A percentile compares a stretch with the other conserved stretches of the same genome.
Evolutionary conservation across 1,140 invertebrate species (phyloP).

Genomic region (Drosophila obscura): DNA sequence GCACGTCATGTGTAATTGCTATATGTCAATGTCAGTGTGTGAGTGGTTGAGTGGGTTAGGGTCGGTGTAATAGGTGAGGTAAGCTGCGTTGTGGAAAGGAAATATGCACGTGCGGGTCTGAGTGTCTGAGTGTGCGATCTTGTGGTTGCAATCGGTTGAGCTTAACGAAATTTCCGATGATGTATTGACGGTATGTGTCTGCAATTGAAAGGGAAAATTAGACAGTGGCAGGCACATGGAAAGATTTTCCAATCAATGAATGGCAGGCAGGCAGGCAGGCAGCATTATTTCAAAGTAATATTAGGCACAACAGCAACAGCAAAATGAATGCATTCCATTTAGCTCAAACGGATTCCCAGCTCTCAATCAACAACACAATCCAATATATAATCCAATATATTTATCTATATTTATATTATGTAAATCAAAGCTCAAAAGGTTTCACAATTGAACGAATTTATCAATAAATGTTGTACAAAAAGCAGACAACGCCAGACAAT

Average conservation of each 20-base stretch:
- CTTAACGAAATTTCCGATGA: constrained; percentile 35
- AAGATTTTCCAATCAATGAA: constrained; percentile 19
- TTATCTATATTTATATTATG: too few relatives aligned
- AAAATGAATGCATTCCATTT: too few relatives aligned
- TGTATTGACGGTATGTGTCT: constrained; percentile 32
- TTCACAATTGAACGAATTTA: too few relatives aligned
- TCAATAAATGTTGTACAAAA: too few relatives aligned
- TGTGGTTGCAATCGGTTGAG: constrained; percentile 38
- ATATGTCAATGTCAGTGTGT: constrained; percentile 73
- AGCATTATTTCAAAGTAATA: too few relatives aligned
- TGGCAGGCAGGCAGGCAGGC: too few relatives aligned
- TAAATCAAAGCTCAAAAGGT: too few relatives aligned
- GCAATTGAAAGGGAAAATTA: constrained; percentile 2
- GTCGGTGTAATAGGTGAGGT: neutral
- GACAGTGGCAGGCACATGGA: constrained; percentile 3
- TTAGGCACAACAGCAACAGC: too few relatives aligned
- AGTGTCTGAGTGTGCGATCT: constrained; percentile 25
- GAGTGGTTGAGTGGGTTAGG: constrained; percentile 20
- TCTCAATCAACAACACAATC: too few relatives aligned
- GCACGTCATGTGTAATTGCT: constrained; percentile 74
- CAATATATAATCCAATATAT: too few relatives aligned
- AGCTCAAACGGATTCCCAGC: too few relatives aligned
- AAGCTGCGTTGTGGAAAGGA: too few relatives aligned
- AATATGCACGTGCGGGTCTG: constrained; percentile 11
- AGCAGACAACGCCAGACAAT: constrained; percentile 10